Evolutionary conservation across 2,888 invertebrate species (phyloP).

Genomic region (Masnerella sp.): DNA sequence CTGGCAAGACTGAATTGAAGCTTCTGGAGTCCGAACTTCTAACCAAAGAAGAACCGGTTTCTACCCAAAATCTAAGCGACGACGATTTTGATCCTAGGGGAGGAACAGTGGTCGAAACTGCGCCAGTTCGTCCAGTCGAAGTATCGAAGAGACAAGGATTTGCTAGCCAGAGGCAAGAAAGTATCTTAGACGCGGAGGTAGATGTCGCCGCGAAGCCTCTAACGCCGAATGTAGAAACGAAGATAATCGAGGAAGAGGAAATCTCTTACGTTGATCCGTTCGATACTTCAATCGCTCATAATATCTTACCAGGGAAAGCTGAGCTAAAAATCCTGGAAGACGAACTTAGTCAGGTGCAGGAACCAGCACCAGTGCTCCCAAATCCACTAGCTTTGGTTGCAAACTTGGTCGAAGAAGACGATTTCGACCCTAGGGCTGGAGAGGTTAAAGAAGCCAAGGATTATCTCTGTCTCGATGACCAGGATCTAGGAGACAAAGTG

Average conservation of each 20-base stretch:
- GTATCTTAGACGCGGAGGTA: constrained; percentile 79
- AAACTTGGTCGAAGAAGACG: constrained; percentile 68
- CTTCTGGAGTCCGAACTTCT: constrained; percentile 80
- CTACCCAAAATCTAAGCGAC: constrained; percentile 81
- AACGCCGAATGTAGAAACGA: constrained; percentile 81
- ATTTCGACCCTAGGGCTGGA: constrained; percentile 80
- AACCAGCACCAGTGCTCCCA: constrained; percentile 68
- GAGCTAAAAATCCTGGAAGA: constrained; percentile 88
- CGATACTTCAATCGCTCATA: constrained; percentile 90
- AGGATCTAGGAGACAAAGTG: constrained; percentile 78
- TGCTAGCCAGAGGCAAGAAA: constrained; percentile 68
- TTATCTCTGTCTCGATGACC: constrained; percentile 79
- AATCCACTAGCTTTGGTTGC: constrained; percentile 66
- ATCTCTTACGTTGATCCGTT: constrained; percentile 86
- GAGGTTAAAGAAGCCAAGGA: constrained; percentile 72
- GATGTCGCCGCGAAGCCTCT: constrained; percentile 85
- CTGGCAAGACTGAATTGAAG: constrained; percentile 81
- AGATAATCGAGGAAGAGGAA: constrained; percentile 74
- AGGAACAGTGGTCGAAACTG: constrained; percentile 76
- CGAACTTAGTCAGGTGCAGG: constrained; percentile 83
- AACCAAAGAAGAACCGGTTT: constrained; percentile 60
- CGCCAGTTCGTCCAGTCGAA: constrained; percentile 58
- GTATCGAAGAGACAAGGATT: constrained; percentile 47
- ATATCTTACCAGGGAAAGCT: constrained; percentile 87
- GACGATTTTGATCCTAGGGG: constrained; percentile 82